Evolutionary conservation across 2,888 invertebrate species (phyloP), one percentile per base, ranked within the genome.

Genomic region (Crematogaster levior): DNA sequence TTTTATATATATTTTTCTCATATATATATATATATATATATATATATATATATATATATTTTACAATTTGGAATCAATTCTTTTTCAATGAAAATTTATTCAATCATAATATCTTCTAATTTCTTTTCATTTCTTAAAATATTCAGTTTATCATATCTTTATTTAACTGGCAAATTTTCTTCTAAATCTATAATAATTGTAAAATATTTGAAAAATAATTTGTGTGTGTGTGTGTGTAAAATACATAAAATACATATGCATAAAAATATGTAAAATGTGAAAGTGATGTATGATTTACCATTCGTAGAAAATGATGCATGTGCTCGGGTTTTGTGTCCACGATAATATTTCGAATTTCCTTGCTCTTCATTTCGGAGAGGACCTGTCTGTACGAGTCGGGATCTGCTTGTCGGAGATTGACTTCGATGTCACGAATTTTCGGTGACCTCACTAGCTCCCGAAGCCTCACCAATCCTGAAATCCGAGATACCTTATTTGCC

Each of bases 331-430:
- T 96, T 9, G 97, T 97, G 93, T 98, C 98, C 81, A 97, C 96
- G 84, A 98, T 96, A 88, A 98, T 95, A 93, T 97, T 97, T 91
- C 96, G 96, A 91, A 97, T 97, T 93, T 97, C 97, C 91, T 97
- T 97, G 92, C 95, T 96, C 94, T 97, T 97, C 90, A 97, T 96
- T 92, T 97, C 97, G 91, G 96, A 96, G 72, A 97, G 95, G 63
- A 97, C 96, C 85, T 96, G 96, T 85, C 96, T 95, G 94, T 97
- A 97, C 75, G 96, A 96, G 65, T 95, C 95, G 34, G 96, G 96
- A 93, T 96, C 96, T 34, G 97, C 96, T 93, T 97, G 97, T 46
- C 97, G 95, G 83, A 97, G 95, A 88, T 96, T 96, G 65, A 97
- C 95, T 94, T 97, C 97, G 77, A 97, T 95, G 63, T 96, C 95